Conservation (phyloP, 2,888 invertebrate species). For the Cephus pygmeus region DNA sequence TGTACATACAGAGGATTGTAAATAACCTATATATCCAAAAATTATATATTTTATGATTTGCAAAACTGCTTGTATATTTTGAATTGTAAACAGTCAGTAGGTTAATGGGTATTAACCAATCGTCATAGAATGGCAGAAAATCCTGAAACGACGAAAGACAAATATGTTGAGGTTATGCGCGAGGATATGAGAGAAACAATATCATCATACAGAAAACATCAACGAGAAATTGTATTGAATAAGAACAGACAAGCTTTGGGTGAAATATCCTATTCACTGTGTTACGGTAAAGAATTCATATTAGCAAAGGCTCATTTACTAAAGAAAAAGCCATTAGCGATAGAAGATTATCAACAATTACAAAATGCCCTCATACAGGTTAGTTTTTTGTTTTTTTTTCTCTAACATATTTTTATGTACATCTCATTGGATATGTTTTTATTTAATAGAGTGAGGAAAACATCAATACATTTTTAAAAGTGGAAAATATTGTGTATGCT, state of each 20-base stretch:
- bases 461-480: slow-evolving; percentile 60
- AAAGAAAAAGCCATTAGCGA: slow-evolving; percentile 43
- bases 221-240: slow-evolving; percentile 39
- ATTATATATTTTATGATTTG: neutral
- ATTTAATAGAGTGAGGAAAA: slow-evolving; percentile 64
- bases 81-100: neutral
- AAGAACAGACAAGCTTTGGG: slow-evolving; percentile 50
- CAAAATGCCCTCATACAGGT: slow-evolving; percentile 59
- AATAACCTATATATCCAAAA: neutral
- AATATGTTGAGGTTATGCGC: slow-evolving; percentile 36
- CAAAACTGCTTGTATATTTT: neutral
- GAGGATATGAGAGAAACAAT: slow-evolving; percentile 40
- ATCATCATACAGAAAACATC: slow-evolving; percentile 39
- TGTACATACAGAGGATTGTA: neutral
- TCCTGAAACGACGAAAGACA: neutral
- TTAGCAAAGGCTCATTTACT: slow-evolving; percentile 39
- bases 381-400: slow-evolving; percentile 11
- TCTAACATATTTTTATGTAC: neutral
- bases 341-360: slow-evolving; percentile 48
- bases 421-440: slow-evolving; percentile 50
- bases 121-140: neutral
- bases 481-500: slow-evolving; percentile 66
- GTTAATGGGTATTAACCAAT: neutral
- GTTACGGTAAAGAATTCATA: slow-evolving; percentile 40
- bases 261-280: slow-evolving; percentile 24